Evolutionary conservation across 2,797 vertebrate genomes (phyloP), one percentile per base, ranked within the genome.

Genomic region (Schizopygopsis malacanthus): DNA sequence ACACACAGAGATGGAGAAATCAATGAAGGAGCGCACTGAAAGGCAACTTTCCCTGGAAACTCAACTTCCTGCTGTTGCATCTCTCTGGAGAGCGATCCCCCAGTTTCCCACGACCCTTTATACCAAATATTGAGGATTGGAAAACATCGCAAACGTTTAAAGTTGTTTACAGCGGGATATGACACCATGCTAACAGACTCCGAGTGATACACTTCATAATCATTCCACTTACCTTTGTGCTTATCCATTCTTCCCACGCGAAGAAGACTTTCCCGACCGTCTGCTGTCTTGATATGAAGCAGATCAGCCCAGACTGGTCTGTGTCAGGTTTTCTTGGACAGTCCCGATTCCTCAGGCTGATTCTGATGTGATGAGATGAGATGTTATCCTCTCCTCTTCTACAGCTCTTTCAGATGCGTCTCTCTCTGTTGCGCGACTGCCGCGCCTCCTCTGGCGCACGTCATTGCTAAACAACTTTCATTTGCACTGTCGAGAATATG

Each of bases 191-290:
- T 41, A 76, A 50, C 11, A 25, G 65, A 82, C 56, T 50, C 6
- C 28, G 22, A 56, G 20, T 10, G 25, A 54, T 13, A 45, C 28
- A 75, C 61, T 67, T 76, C 37, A 75, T 15, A 22, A 50, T n/a
- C 8, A 12, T 63, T 37, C 63, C 11, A 16, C 93, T 89, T 92
- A 96, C 95, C 95, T 95, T 94, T 94, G 92, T 95, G 94, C 93
- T 94, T 94, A 88, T 96, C 95, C 95, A 96, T 96, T 92, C 61
- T 81, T 41, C 41, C 71, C 43, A 47, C 39, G 61, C 63, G 75
- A 75, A 82, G 82, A 85, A 47, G 37, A 63, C 73, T 47, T 72
- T 69, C 70, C 43, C 73, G 73, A 20, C 59, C 33, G 37, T 43
- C 45, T 50, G 18, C 16, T 47, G 39, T 70, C 11, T 79, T 47